Evolutionary conservation across 2,113 vertebrate genomes (phyloP), one percentile per base, ranked within the genome.

Genomic region (Pitta sordida): DNA sequence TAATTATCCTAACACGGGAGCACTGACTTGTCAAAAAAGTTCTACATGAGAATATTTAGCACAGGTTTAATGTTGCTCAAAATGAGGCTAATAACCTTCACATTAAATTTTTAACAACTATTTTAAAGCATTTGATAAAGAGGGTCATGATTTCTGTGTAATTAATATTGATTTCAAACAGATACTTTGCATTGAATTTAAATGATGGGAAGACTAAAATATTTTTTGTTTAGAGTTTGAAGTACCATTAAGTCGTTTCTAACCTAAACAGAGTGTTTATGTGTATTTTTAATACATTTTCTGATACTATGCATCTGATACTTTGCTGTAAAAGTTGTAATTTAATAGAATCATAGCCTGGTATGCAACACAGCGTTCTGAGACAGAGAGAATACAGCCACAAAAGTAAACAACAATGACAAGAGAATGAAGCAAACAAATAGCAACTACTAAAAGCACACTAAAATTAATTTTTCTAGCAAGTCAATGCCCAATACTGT

Each of bases 81-180:
- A 91, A 97, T 91, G 94, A 91, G 80, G 82, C 83, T 97, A 96
- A 70, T 58, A 91, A 94, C 87, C 74, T 89, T 62, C 65, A 83
- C 48, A 86, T 97, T 96, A 96, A 93, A 96, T 94, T 97, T 96
- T 89, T 95, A 90, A 92, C 77, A 94, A 95, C 89, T 88, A 76
- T 86, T 94, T 93, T 79, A 95, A 94, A 96, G 93, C 69, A 94
- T 93, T 94, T 95, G 56, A 60, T 95, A 95, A 97, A 95, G 56
- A 95, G 23, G 59, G 83, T 58, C 79, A 93, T 80, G 87, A 91
- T 90, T 62, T 73, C 86, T 88, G 60, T 88, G 60, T 80, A 96
- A 94, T 94, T 94, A 91, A 93, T 95, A 96, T 90, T 88, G 95
- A 91, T 95, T 94, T 91, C 82, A 80, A 86, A 87, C 64, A 90